Percentiles rank a stretch among this genome's conserved stretches.
Evolutionary conservation across 2,113 vertebrate species (phyloP).

Genomic region (Forbesichthys agassizii): DNA sequence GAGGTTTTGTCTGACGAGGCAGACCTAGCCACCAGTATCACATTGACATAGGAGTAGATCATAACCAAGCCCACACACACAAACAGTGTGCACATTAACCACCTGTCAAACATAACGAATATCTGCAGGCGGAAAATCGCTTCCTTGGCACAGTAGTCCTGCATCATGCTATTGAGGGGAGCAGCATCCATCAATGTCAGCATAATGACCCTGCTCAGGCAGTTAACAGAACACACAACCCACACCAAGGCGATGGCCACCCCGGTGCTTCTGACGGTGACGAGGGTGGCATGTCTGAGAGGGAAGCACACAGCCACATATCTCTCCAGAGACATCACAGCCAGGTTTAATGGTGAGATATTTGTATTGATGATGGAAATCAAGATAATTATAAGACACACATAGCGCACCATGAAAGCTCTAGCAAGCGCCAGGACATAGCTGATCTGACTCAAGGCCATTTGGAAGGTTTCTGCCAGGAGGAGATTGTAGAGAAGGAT

Average conservation of each 20-base stretch:
- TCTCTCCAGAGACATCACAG: background rate
- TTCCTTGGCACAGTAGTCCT: slow-evolving; percentile 3
- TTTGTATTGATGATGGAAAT: background rate
- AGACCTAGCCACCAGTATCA: no score
- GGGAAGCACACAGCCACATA: no score
- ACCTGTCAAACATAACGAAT: slow-evolving; percentile 25
- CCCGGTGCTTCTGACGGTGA: no score
- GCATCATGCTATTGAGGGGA: slow-evolving; percentile 14
- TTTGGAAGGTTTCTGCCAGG: background rate
- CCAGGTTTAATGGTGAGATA: background rate
- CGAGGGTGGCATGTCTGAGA: no score
- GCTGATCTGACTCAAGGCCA: background rate
- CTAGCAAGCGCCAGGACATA: background rate
- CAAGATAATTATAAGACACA: background rate
- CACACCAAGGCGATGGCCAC: slow-evolving; percentile 45
- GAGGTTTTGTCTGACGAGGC: no score
- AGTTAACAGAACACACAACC: slow-evolving; percentile 32
- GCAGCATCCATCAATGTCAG: slow-evolving; percentile 2
- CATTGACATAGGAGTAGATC: no score
- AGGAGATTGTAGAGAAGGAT: no score
- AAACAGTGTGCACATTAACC: slow-evolving; percentile 1
- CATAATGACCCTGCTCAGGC: slow-evolving; percentile 4
- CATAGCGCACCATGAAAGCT: background rate
- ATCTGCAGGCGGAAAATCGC: background rate
- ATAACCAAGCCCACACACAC: no score